Base-by-base conservation (phyloP, 2,888 invertebrate genomes). In the Sinelater perroti region DNA sequence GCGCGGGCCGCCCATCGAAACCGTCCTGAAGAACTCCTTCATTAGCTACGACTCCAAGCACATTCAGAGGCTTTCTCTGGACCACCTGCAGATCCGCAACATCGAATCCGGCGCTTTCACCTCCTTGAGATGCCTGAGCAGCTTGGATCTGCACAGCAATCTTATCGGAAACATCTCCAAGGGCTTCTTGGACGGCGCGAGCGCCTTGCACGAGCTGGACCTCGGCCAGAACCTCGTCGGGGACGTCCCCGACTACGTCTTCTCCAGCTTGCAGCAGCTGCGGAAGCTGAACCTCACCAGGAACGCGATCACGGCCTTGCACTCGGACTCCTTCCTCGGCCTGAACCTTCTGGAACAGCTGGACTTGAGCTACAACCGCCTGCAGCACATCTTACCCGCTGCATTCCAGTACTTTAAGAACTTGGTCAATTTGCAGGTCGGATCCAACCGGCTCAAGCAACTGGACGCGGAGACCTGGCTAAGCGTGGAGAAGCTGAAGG, bases 71-170 rank as follows among this genome's bases (percentile, higher is more conserved):
- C 14, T 75, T 14, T 62, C 54, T 6, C 53, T 76, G 14, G 63
- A 60, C 14, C 54, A 64, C 10, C 72, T 73, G 57, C 33, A 60
- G 10, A 68, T 75, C 8, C 18, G 46, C 2, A 31, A 18, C 18
- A 61, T 76, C n/a, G 65, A 69, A 4, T 60, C 65, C 7, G 71
- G 68, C 2, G 66, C 72, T 2, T 75, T 76, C 50, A 28, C 56
- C 11, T 58, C 63, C 10, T 54, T 76, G 24, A 59, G 40, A 33
- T 76, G 76, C 51, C 47, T 75, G 7, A 56, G 62, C 3, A 38
- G 58, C 7, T 57, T 76, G 16, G 61, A 69, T 16, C 57, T 76
- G 10, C 67, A 68, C 11, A 47, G 61, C 4, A 76, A 76, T 50
- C 55, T 60, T 7, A 62, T 76, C 6, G 46, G 36, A n/a, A 51